Percentiles rank a stretch among this genome's conserved stretches.
Evolutionary conservation across 1,140 invertebrate species (phyloP).

Genomic region (Drosophila arawakana): DNA sequence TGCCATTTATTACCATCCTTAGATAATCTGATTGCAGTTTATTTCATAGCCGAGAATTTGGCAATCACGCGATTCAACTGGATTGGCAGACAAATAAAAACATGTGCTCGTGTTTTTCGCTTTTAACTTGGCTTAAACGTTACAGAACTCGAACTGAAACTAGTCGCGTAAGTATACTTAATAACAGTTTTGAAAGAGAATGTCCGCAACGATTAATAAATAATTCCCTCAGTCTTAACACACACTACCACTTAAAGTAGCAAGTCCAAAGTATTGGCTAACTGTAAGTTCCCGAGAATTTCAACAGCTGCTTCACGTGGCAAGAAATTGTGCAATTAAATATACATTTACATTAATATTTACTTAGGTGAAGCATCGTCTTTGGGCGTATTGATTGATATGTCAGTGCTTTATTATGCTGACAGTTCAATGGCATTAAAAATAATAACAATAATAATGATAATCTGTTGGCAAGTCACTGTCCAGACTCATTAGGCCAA

Average conservation of each 20-base stretch:
- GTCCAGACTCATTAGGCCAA: constrained; percentile 17
- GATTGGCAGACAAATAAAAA: background rate
- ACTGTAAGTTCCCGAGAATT: constrained; percentile 42
- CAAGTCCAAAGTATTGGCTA: background rate
- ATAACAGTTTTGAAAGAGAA: constrained; percentile 47
- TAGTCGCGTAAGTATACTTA: constrained; percentile 35
- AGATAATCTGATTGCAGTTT: constrained; percentile 53
- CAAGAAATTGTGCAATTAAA: constrained; percentile 41
- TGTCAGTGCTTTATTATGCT: constrained; percentile 5
- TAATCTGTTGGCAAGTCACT: constrained; percentile 6
- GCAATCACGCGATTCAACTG: constrained; percentile 15
- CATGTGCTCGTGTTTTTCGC: constrained; percentile 8
- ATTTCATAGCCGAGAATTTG: constrained; percentile 31
- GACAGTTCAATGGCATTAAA: constrained; percentile 24
- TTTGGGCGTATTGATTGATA: constrained; percentile 18
- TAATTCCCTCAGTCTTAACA: constrained; percentile 47
- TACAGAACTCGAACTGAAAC: constrained; percentile 22
- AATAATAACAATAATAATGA: too few relatives aligned
- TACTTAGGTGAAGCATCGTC: constrained; percentile 8
- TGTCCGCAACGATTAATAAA: constrained; percentile 60
- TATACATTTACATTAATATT: constrained; percentile 42
- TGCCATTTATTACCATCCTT: constrained; percentile 44
- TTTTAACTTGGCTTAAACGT: constrained; percentile 6
- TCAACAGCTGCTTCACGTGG: constrained; percentile 50
- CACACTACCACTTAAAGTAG: constrained; percentile 34